Base-by-base conservation (phyloP, 2,797 vertebrate genomes). In the Pseudocheirus occidentalis region DNA sequence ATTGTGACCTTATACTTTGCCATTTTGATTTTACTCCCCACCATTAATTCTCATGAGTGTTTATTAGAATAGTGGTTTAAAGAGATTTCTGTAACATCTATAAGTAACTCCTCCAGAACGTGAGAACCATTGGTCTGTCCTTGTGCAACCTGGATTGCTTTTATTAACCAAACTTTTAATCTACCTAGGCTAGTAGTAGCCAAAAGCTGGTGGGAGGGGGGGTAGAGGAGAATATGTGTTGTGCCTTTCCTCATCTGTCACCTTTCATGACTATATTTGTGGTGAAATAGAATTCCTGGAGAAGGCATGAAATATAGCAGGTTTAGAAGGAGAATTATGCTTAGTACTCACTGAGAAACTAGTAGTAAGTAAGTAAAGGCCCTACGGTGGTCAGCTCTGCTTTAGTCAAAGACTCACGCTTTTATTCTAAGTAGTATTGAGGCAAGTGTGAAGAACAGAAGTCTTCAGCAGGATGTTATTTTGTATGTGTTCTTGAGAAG, bases 391-490 rank as follows among this genome's bases (percentile, higher is more conserved):
- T 66, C 92, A 89, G 14, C 90, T 62, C 73, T 55, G 28, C 92
- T 94, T 92, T 52, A 1, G 24, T 21, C 92, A 94, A 90, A 93
- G 55, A 11, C 90, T 56, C 9, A 52, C 13, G 3, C 11, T 34
- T 54, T 5, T 34, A 5, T 90, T 52, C 34, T 90, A 59, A 95
- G n/a, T 73, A 5, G 52, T 40, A 57, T 50, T 94, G 91, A 81
- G 58, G 90, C 58, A 91, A 90, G 31, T 31, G 21, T 93, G 54
- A 89, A 89, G 66, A 94, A 94, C 94, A 96, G 55, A 13, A 55
- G 91, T 92, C 55, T 92, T 89, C 56, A 55, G 89, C 95, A 31
- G 53, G 57, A 91, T 92, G 91, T 93, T 94, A 92, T 34, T 94
- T 90, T 91, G 1, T 87, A 81, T 93, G 14, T 66, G 91, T 90